These are phyloP conservation scores for Raphicerus campestris DNA, from an alignment of 2,113 vertebrate genomes.

Conservation along the genomic window DNA sequence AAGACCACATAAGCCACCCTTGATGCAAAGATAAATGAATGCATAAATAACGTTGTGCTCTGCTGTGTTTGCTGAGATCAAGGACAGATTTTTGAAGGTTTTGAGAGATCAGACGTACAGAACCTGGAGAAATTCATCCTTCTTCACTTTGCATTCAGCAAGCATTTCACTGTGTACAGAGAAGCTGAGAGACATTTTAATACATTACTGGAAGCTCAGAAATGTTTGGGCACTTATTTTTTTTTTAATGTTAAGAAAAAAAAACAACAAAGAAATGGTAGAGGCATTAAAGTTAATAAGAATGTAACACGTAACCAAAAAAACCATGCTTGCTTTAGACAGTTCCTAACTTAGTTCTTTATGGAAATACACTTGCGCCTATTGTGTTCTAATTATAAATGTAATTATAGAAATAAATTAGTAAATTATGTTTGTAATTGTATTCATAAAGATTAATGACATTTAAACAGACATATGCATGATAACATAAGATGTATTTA, in stretches of 20 bases:
- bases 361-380: constrained; percentile 78
- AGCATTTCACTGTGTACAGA: constrained; percentile 83
- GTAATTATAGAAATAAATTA: constrained; percentile 83
- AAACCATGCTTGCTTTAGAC: constrained; percentile 66
- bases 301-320: constrained; percentile 64
- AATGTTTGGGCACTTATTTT: constrained; percentile 77
- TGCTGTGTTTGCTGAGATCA: constrained; percentile 94
- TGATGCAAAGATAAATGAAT: constrained; percentile 96
- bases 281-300: constrained; percentile 69
- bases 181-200: constrained; percentile 83
- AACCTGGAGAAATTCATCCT: constrained; percentile 88
- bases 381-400: constrained; percentile 84
- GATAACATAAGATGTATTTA: constrained; percentile 64
- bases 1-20: constrained; percentile 91
- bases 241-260: constrained; percentile 52
- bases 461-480: constrained; percentile 77
- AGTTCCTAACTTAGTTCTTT: constrained; percentile 76
- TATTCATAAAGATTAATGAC: constrained; percentile 82
- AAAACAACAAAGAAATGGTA: constrained; percentile 66
- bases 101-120: constrained; percentile 90
- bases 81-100: constrained; percentile 93
- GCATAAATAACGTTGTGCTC: constrained; percentile 91
- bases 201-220: constrained; percentile 79
- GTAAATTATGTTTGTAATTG: constrained; percentile 83
- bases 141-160: constrained; percentile 82